Percentiles rank a stretch among this genome's conserved stretches.
Evolutionary conservation across 2,113 vertebrate species (phyloP).

Genomic region (Carassius auratus): DNA sequence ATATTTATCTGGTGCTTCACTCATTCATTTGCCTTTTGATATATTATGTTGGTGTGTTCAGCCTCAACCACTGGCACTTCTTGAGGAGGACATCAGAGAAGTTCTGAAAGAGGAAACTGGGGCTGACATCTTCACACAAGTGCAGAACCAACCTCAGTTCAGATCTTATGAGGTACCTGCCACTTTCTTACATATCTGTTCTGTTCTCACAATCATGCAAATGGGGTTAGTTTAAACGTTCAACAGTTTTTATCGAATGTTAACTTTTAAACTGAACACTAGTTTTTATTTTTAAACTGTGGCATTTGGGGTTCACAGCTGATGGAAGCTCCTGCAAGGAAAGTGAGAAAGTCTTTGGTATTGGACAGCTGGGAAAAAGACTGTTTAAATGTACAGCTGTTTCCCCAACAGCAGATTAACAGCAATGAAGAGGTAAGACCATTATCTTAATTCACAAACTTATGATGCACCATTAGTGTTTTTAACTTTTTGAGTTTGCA

Average conservation of each 20-base stretch:
- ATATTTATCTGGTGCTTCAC: background rate
- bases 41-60: slow-evolving; percentile 63
- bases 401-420: slow-evolving; percentile 80
- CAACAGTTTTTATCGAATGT: background rate
- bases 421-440: slow-evolving; percentile 79
- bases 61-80: slow-evolving; percentile 91
- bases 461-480: background rate
- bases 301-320: slow-evolving; percentile 64
- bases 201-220: background rate
- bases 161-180: slow-evolving; percentile 83
- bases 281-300: slow-evolving; percentile 46
- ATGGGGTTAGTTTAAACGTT: background rate
- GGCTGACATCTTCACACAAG: slow-evolving; percentile 90
- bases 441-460: background rate
- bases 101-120: slow-evolving; percentile 95
- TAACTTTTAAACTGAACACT: background rate
- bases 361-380: slow-evolving; percentile 92
- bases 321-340: slow-evolving; percentile 84
- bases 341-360: slow-evolving; percentile 93
- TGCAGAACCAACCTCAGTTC: slow-evolving; percentile 80
- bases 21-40: background rate
- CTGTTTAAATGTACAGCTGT: slow-evolving; percentile 76
- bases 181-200: background rate
- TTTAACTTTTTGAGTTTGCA: slow-evolving; percentile 1
- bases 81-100: slow-evolving; percentile 96